Base-by-base conservation (phyloP, 1,140 invertebrate species). In the Drosophila insularis region DNA sequence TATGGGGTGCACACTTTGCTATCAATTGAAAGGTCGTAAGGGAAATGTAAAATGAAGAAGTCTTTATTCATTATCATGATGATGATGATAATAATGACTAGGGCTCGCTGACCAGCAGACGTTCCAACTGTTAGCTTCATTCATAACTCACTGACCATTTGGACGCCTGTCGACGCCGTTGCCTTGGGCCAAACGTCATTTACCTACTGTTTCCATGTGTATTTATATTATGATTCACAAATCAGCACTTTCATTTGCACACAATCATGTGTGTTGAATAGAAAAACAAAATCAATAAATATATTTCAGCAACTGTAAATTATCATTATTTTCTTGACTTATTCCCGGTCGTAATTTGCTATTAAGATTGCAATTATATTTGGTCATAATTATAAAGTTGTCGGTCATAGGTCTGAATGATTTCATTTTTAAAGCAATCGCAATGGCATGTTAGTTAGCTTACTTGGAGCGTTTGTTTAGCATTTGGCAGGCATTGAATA, bases 61-160 rank as follows among this genome's bases (percentile, higher is more conserved):
- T 19, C 11, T 21, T 13, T 8, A 35, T 11, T 8, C 32, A 35
- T n/a, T n/a, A n/a, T n/a, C n/a, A 78, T 61, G 53, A 60, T 53
- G 63, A 62, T 71, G 61, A 78, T 78, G 61, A 53, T 69, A 68
- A 80, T 80, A 67, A 63, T 64, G 69, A 71, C 74, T 70, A 71
- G 65, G 62, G 39, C 71, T 39, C 40, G 64, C 73, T 74, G 79
- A 78, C 70, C 79, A 62, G 56, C 6, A 13, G 43, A 8, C 27
- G 27, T 27, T 6, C 5, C 5, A 6, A 6, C 27, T 27, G 27
- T 27, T 43, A 43, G 40, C 40, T 43, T 32, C 62, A 68, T 66
- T 62, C 74, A 70, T 78, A 53, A 66, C 68, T 50, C 19, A 50
- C 46, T 77, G 37, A 64, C 73, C 68, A 61, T 68, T 53, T 13